Conservation (phyloP, 2,113 vertebrate species). For the Aix galericulata region DNA sequence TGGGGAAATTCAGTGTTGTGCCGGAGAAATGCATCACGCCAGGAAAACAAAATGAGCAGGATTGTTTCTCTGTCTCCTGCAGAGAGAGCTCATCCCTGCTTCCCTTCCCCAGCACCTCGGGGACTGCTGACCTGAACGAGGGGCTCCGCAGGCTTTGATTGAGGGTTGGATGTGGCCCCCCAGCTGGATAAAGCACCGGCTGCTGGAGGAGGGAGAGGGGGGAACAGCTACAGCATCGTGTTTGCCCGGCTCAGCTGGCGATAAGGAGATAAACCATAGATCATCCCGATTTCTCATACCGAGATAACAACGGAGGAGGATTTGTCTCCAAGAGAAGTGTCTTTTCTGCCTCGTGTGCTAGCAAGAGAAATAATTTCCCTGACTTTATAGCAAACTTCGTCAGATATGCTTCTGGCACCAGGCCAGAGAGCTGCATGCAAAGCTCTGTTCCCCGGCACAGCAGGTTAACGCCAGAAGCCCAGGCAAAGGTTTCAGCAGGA, state of each 20-base stretch:
- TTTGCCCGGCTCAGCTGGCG: constrained; percentile 3
- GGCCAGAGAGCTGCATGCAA: background rate
- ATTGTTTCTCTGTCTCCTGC: background rate
- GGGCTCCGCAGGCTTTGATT: background rate
- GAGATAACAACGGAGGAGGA: background rate
- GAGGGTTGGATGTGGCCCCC: background rate
- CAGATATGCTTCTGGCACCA: background rate
- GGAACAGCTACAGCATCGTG: background rate
- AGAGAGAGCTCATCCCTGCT: background rate
- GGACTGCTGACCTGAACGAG: background rate
- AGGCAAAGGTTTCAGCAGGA: background rate
- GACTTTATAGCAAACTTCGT: background rate
- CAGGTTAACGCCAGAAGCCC: background rate
- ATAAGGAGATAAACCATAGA: background rate
- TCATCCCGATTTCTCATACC: background rate
- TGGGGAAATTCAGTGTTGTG: background rate
- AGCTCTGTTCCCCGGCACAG: background rate
- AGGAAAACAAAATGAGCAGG: background rate
- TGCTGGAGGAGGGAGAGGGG: background rate
- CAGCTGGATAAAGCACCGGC: background rate
- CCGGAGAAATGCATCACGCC: background rate
- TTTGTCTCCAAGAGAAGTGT: background rate
- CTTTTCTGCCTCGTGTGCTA: background rate
- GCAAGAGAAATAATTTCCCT: background rate
- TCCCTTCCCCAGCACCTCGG: background rate